Base-by-base conservation (phyloP, 2,888 invertebrate species). In the Auanema freiburgensis region DNA sequence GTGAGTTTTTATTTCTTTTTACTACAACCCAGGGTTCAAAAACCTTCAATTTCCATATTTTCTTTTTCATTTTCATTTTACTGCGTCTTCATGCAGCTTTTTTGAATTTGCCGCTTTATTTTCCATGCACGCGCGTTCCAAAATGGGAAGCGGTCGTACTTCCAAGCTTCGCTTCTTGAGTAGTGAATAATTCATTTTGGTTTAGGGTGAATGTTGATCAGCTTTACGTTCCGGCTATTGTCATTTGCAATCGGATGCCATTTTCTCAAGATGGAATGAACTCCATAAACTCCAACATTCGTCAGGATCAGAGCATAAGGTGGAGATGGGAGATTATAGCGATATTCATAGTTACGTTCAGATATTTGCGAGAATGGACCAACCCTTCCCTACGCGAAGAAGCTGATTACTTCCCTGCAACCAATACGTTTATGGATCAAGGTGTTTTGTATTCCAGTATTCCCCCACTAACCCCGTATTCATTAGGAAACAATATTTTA, bases 161-260 rank as follows among this genome's bases (percentile, higher is more conserved):
- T 14, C 16, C 2, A 23, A 14, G 11, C 14, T 11, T 18, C 16
- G 12, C 2, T 53, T 43, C 43, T 12, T 18, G 12, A n/a, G 16
- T 6, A 16, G 57, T 12, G 2, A 21, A 18, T 24, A 23, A 24
- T 24, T 25, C 12, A 33, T 23, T 12, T 18, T 21, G 10, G 44
- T 73, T 21, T 63, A 76, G 74, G 11, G 65, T 69, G 2, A 55
- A 65, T 42, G 63, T 66, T 21, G 69, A 73, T 23, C 72, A 68
- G 25, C 66, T 74, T 10, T 58, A 59, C 21, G 63, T 76, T 40
- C 78, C 78, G 0, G 62, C 71, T 2, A 57, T 78, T 10, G 62
- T 78, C 11, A 73, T 78, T 63, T 78, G 78, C 63, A 78, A 78
- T 58, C 57, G 69, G 33, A 67, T 71, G 71, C 72, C 75, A 11